Base-by-base conservation (phyloP, 2,888 invertebrate species). In the Tridacna crocea region DNA sequence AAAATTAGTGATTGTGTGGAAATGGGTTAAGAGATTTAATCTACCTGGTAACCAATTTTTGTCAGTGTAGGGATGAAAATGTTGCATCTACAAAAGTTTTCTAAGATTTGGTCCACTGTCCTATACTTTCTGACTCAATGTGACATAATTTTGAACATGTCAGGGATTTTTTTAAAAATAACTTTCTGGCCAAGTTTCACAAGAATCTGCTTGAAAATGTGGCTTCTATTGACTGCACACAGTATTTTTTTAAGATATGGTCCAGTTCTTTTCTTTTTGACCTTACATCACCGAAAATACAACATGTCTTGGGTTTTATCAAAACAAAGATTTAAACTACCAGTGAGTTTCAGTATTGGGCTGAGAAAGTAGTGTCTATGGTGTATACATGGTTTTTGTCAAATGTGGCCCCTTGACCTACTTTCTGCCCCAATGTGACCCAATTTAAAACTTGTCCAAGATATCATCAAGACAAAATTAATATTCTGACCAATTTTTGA, bases 271-370 rank as follows among this genome's bases (percentile, higher is more conserved):
- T 51, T 13, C 15, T 51, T 51, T 51, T 51, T 51, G 51, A 51
- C 51, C 51, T 51, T 11, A 51, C 51, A 11, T 51, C 12, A 51
- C 51, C 51, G 15, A 51, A 13, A 51, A 51, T 13, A 11, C 11
- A 51, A 51, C 15, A 11, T 51, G 15, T 51, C 51, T 15, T 51
- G 15, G 51, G 15, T 51, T 13, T 51, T 15, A 51, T 13, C 2
- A 66, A 11, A 60, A 72, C 58, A 77, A 77, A 63, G 11, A 51
- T 51, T 51, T 15, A 13, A 15, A 51, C 51, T 13, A 51, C n/a
- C n/a, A n/a, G n/a, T n/a, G n/a, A 51, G 51, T 51, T 51, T 15
- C 11, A 51, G 15, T 13, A 51, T 51, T 11, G 12, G 51, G 51
- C 51, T 51, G 11, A 11, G 12, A 15, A 15, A 51, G 51, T n/a